phyloP scores from a whole-genome alignment of 2,797 vertebrate species.

The Melanotaenia pygmaea region DNA sequence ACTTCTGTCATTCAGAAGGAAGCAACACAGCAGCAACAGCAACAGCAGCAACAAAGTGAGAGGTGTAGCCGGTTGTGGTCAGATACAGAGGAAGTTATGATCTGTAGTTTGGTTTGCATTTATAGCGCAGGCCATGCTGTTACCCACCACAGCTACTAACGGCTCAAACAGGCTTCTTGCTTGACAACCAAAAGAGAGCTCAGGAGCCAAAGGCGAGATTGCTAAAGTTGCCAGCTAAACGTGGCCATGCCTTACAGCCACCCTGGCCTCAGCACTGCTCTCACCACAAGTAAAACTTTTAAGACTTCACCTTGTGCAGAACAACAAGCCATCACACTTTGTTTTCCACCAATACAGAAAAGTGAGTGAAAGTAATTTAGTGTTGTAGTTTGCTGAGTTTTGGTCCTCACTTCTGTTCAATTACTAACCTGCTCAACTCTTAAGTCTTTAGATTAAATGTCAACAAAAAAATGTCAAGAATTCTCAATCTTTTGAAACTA shows the following conservation, averaged over 20 bases:
- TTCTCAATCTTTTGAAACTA: not conserved
- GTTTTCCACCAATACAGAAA: not conserved
- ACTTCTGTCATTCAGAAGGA: conserved; percentile 39
- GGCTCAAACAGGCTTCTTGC: conserved; percentile 22
- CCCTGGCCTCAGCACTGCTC: not conserved
- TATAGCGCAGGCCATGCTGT: conserved; percentile 18
- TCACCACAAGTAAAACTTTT: not conserved
- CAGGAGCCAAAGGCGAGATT: not conserved
- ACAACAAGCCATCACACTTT: not conserved
- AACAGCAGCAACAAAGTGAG: conserved; percentile 31
- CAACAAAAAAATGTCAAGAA: not conserved
- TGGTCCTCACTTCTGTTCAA: not conserved
- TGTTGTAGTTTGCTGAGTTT: not conserved
- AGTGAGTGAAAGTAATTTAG: not conserved
- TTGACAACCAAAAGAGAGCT: conserved; percentile 2
- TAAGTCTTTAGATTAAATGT: not conserved
- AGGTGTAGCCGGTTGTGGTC: conserved; percentile 59
- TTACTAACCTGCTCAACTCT: not conserved
- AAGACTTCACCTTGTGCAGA: not conserved
- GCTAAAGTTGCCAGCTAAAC: not conserved
- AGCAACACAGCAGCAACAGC: conserved; percentile 18
- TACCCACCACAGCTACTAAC: conserved; percentile 37
- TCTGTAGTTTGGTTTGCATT: conserved; percentile 50
- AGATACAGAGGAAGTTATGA: conserved; percentile 63
- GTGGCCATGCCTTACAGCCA: conserved; percentile 7